Percentiles rank a stretch among this genome's conserved stretches.
Evolutionary conservation across 2,113 vertebrate species (phyloP).

Genomic region (Halichoerus grypus): DNA sequence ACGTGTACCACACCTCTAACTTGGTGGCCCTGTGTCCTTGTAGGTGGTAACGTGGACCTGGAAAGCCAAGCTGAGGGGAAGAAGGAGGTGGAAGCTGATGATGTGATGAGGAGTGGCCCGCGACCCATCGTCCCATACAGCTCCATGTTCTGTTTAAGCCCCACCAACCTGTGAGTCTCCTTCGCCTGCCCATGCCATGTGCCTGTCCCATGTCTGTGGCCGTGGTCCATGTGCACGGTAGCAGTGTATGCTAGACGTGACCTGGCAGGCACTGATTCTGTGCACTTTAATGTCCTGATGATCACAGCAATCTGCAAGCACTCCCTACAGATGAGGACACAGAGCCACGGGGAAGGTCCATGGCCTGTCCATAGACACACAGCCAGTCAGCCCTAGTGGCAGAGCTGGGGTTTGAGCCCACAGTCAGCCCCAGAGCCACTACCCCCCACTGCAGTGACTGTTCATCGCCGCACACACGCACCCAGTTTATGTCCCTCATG

Average conservation of each 20-base stretch:
- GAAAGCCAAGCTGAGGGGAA: constrained; percentile 94
- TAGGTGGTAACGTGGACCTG: constrained; percentile 94
- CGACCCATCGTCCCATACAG: constrained; percentile 96
- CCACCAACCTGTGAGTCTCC: constrained; percentile 93
- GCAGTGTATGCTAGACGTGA: accelerated
- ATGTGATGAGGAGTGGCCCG: constrained; percentile 87
- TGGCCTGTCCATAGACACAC: neutral
- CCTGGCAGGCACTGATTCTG: neutral
- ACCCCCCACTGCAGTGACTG: accelerated
- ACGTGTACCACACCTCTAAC: neutral
- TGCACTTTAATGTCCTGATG: accelerated
- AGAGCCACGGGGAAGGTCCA: neutral
- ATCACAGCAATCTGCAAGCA: accelerated
- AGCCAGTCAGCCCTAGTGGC: too few relatives aligned
- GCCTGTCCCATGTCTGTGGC: accelerated
- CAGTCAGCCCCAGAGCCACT: accelerated
- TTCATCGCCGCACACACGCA: accelerated
- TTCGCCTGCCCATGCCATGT: accelerated
- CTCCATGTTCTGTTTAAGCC: constrained; percentile 97
- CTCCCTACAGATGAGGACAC: neutral
- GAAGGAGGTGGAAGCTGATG: constrained; percentile 90
- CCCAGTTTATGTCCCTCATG: accelerated
- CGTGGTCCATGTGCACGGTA: accelerated
- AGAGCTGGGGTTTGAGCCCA: neutral
- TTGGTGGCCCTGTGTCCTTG: constrained; percentile 10